phyloP scores from a whole-genome alignment of 2,888 invertebrate species.

The Agonum fuliginosum region DNA sequence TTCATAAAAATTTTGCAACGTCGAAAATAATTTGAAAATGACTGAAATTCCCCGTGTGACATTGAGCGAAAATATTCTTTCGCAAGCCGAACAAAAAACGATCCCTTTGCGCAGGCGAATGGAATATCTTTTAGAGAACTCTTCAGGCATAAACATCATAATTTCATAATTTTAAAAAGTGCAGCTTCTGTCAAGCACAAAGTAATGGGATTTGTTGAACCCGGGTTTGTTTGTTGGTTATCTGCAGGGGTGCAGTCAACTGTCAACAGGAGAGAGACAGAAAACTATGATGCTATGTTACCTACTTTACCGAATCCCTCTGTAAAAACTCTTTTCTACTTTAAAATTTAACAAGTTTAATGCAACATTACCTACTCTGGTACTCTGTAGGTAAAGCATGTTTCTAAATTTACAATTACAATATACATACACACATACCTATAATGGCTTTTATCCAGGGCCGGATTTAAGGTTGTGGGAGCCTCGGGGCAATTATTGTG shows the following conservation, averaged over 20 bases:
- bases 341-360: no score
- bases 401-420: no score
- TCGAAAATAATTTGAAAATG: not conserved
- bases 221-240: constrained; percentile 39
- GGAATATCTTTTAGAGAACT: constrained; percentile 54
- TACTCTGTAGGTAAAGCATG: no score
- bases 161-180: constrained; percentile 57
- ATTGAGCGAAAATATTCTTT: constrained; percentile 6
- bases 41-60: not conserved
- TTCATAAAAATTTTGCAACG: not conserved
- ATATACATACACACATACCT: no score
- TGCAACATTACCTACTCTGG: no score
- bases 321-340: not conserved
- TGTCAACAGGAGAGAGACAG: not conserved
- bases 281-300: no score
- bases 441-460: no score
- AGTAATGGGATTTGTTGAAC: constrained; percentile 22
- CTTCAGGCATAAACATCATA: constrained; percentile 57
- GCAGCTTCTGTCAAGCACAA: constrained; percentile 34
- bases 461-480: no score
- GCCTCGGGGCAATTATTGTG: no score
- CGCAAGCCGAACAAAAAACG: not conserved
- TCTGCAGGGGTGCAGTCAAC: constrained; percentile 35
- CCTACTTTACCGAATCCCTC: not conserved
- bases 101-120: constrained; percentile 33